These are phyloP conservation scores for Acinonyx jubatus DNA, from an alignment of 2,113 vertebrate species.

Conservation along the genomic window DNA sequence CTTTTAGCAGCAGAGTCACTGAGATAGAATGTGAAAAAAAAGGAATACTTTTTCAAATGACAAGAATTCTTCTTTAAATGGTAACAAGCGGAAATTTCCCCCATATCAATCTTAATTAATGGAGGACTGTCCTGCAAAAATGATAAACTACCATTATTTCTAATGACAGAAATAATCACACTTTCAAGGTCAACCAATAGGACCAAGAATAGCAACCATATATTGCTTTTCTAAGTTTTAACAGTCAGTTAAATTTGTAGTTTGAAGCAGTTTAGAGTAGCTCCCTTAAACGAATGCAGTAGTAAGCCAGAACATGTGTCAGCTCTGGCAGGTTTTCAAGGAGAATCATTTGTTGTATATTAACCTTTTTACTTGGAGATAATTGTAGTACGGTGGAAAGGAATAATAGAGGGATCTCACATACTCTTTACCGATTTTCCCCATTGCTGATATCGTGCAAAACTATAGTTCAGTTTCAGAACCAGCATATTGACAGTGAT, in stretches of 20 bases:
- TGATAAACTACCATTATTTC: not conserved
- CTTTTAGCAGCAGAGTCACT: constrained; percentile 58
- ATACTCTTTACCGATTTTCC: not conserved
- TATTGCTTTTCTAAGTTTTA: not conserved
- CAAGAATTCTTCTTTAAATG: not conserved
- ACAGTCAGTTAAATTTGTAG: not conserved
- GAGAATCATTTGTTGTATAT: not conserved
- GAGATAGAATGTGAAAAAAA: not conserved
- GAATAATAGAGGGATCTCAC: not conserved
- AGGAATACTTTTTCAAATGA: constrained; percentile 38
- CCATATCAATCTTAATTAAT: not conserved
- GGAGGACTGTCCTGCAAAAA: not conserved
- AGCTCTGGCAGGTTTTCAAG: not conserved
- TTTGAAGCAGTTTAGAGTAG: not conserved
- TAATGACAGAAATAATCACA: constrained; percentile 29
- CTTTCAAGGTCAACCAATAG: not conserved
- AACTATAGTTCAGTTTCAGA: not conserved
- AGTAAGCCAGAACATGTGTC: not conserved
- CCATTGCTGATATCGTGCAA: not conserved
- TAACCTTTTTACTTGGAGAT: not conserved
- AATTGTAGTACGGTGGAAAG: not conserved
- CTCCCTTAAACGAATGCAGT: not conserved
- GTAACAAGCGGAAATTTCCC: constrained; percentile 16
- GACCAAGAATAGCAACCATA: not conserved
- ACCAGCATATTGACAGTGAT: not conserved